Evolutionary conservation across 2,797 vertebrate species (phyloP).

Genomic region (Eulemur albifrons): DNA sequence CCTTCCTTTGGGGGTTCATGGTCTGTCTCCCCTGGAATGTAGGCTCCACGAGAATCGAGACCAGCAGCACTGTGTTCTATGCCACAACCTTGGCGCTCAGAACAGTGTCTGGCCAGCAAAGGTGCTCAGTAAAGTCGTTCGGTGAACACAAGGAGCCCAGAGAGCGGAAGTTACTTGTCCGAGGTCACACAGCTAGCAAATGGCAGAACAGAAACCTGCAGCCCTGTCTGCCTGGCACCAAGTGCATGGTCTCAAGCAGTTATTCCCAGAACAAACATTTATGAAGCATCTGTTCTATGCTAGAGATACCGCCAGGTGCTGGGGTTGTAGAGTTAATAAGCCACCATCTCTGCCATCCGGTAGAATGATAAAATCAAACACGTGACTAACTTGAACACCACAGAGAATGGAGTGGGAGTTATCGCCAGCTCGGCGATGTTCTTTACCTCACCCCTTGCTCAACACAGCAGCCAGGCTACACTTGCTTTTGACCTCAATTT

Average conservation of each 20-base stretch:
- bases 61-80: accelerated
- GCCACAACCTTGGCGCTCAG: not conserved
- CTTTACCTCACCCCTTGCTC: not conserved
- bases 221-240: not conserved
- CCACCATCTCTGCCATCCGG: not conserved
- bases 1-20: not conserved
- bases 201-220: not conserved
- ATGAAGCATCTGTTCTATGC: not conserved
- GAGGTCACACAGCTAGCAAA: not conserved
- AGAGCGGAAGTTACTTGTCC: not conserved
- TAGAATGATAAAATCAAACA: not conserved
- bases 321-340: not conserved
- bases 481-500: not conserved
- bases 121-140: not conserved
- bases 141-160: not conserved
- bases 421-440: too few species aligned
- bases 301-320: not conserved
- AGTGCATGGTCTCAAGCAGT: not conserved
- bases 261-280: not conserved
- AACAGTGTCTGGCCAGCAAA: not conserved
- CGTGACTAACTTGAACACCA: not conserved
- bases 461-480: accelerated
- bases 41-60: not conserved
- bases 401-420: not conserved
- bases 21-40: not conserved